Conservation (phyloP, 2,113 vertebrate species). For the Mastomys natalensis region DNA sequence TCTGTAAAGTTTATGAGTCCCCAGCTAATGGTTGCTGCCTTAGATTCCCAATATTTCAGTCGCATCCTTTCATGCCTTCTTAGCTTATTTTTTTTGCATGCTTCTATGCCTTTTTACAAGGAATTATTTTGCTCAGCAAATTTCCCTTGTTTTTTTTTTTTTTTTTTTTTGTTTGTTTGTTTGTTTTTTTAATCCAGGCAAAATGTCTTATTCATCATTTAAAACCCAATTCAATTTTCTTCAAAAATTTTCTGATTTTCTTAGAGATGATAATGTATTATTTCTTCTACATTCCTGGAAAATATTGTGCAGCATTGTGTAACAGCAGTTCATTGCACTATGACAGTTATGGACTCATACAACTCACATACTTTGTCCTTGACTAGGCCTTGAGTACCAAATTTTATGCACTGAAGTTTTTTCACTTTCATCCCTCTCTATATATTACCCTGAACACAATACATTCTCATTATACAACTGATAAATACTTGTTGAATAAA, state of each 20-base stretch:
- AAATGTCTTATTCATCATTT: constrained; percentile 9
- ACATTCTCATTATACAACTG: neutral
- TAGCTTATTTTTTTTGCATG: neutral
- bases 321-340: neutral
- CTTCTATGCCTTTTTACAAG: neutral
- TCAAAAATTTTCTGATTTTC: neutral
- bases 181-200: too few relatives aligned
- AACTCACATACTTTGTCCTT: neutral
- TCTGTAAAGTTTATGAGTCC: neutral
- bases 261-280: neutral
- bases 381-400: neutral
- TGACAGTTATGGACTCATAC: neutral
- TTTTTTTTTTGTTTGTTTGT: too few relatives aligned
- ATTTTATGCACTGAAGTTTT: neutral
- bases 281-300: neutral
- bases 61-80: neutral
- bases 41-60: neutral
- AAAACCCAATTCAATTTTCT: neutral
- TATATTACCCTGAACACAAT: neutral
- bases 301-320: neutral
- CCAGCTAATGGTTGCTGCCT: neutral
- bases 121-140: neutral
- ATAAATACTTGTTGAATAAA: constrained; percentile 3
- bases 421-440: neutral
- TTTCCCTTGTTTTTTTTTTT: neutral